Base-by-base conservation (phyloP, 1,140 invertebrate genomes). In the Pogonus chalceus region DNA sequence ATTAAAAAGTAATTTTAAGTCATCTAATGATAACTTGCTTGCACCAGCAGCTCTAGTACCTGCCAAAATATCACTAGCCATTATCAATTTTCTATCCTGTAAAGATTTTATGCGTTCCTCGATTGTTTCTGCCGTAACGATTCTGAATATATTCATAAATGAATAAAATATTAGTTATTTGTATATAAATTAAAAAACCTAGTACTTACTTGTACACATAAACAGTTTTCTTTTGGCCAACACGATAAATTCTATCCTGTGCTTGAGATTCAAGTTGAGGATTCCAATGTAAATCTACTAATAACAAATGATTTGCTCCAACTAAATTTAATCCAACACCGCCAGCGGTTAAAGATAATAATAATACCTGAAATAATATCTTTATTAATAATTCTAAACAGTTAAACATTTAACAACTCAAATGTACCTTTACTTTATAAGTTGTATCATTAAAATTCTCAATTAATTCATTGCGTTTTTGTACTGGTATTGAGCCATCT, bases 271-370 rank as follows among this genome's bases (percentile, higher is more conserved):
- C 92, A 20, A 96, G 72, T 61, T 95, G 91, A 0, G 92, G 93
- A 76, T 97, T 97, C 92, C 93, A 97, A 69, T 96, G 92, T 49
- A 92, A 75, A 71, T 97, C 94, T 1, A 94, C 63, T 2, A 98
- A 65, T 39, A 96, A 81, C 9, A 98, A 72, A 71, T 96, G 89
- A 76, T 92, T 96, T 0, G 81, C 93, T 18, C 92, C 92, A 55
- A 90, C 79, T 21, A 96, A 71, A 74, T 96, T 96, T 2, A 96
- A 72, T 9, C 92, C 92, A 35, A 94, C 90, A 21, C 92, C 92
- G 49, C 93, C 93, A 53, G 92, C 91, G 47, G 82, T 85, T 48
- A 96, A 71, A 0, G 92, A 95, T 0, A 96, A 70, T 22, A 96
- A 69, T 61, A 96, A 75, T 24, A 92, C 73, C 74, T 80, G 64